phyloP scores from a whole-genome alignment of 2,113 vertebrate species.

The Prionailurus bengalensis region DNA sequence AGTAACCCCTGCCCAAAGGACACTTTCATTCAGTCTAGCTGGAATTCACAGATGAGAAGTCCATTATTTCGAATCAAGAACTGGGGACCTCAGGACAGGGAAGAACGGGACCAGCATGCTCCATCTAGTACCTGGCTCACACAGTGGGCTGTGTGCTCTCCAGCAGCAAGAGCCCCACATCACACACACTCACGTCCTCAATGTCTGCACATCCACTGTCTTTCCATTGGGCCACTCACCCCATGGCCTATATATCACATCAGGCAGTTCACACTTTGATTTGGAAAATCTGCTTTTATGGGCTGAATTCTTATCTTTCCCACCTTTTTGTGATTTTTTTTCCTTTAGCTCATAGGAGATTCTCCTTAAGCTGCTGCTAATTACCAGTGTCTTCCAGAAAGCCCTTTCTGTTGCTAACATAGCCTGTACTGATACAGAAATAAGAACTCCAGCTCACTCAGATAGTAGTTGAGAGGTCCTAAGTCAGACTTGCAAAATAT shows the following conservation, averaged over 20 bases:
- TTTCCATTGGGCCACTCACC: accelerated
- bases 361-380: neutral
- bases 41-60: constrained; percentile 6
- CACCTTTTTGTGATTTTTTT: neutral
- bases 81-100: neutral
- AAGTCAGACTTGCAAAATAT: neutral
- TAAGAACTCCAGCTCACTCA: neutral
- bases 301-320: neutral
- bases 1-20: neutral
- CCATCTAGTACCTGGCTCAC: neutral
- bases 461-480: neutral
- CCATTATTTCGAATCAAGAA: neutral
- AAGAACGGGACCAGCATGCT: neutral
- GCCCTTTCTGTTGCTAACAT: neutral
- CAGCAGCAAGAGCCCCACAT: neutral
- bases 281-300: neutral
- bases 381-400: constrained; percentile 27
- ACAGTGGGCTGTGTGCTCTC: accelerated
- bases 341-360: neutral
- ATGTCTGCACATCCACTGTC: accelerated
- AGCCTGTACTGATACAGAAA: neutral
- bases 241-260: accelerated
- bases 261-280: neutral
- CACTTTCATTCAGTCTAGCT: neutral
- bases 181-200: accelerated